Percentiles rank a stretch among this genome's conserved stretches.
phyloP scores from a whole-genome alignment of 2,113 vertebrate species.

The Apaloderma vittatum region DNA sequence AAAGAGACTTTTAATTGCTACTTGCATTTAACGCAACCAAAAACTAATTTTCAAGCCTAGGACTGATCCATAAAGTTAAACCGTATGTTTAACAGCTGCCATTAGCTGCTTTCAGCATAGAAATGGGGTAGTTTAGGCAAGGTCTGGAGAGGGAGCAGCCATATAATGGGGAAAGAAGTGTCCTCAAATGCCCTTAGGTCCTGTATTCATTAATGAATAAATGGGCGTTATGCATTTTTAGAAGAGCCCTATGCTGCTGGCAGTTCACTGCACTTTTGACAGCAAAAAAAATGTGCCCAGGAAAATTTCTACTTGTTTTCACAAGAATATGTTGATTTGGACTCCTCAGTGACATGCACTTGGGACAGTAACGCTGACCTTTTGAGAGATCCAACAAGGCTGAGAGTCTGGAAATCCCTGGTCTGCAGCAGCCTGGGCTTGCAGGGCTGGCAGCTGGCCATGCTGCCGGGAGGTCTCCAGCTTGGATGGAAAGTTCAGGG shows the following conservation, averaged over 20 bases:
- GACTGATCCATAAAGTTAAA: constrained; percentile 25
- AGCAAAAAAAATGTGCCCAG: background rate
- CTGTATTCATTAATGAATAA: background rate
- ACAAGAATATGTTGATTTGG: background rate
- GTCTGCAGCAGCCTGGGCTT: accelerated
- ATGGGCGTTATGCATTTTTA: background rate
- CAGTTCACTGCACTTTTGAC: background rate
- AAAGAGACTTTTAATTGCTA: background rate
- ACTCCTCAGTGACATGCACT: background rate
- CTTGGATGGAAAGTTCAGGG: background rate
- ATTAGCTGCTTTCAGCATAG: background rate
- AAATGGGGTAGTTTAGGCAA: background rate
- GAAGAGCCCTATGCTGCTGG: background rate
- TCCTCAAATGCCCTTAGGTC: background rate
- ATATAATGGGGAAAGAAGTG: background rate
- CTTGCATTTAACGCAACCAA: background rate
- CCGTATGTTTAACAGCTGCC: constrained; percentile 3
- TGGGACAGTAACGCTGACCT: background rate
- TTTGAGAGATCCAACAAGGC: accelerated
- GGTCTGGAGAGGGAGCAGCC: background rate
- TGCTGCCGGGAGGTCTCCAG: background rate
- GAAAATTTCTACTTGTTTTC: background rate
- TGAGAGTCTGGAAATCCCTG: background rate
- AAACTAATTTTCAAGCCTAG: background rate
- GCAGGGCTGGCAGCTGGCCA: background rate